These are phyloP conservation scores for Esox niger DNA, from an alignment of 2,113 vertebrate genomes.

Conservation along the genomic window DNA sequence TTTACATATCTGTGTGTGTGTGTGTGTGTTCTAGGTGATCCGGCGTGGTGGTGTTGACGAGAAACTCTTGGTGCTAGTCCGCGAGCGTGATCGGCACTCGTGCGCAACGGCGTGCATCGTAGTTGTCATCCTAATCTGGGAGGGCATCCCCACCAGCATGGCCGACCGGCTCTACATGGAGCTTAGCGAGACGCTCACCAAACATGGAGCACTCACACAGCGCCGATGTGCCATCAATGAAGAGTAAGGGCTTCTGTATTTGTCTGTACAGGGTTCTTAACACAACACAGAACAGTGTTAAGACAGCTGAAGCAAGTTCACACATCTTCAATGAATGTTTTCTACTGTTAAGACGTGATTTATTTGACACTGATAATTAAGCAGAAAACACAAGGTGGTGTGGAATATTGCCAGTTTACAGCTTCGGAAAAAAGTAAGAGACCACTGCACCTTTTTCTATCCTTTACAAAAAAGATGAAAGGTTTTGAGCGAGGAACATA, in stretches of 20 bases:
- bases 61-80: slow-evolving; percentile 91
- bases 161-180: slow-evolving; percentile 88
- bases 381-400: no score
- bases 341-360: no score
- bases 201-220: slow-evolving; percentile 86
- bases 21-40: slow-evolving; percentile 79
- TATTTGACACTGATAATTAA: no score
- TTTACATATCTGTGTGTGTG: not conserved
- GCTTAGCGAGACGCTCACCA: slow-evolving; percentile 83
- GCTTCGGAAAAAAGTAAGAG: no score
- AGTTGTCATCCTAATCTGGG: slow-evolving; percentile 93
- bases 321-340: no score
- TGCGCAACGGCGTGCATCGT: slow-evolving; percentile 87
- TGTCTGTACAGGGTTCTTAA: not conserved
- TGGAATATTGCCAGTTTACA: no score
- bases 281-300: not conserved
- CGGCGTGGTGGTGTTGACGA: slow-evolving; percentile 84
- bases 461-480: no score
- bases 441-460: no score
- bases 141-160: slow-evolving; percentile 80
- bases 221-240: slow-evolving; percentile 92
- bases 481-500: no score
- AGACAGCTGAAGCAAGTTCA: not conserved
- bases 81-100: slow-evolving; percentile 84
- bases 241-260: slow-evolving; percentile 78